Conservation (phyloP, 2,888 invertebrate genomes). For the Lycocerus yunnanus region DNA sequence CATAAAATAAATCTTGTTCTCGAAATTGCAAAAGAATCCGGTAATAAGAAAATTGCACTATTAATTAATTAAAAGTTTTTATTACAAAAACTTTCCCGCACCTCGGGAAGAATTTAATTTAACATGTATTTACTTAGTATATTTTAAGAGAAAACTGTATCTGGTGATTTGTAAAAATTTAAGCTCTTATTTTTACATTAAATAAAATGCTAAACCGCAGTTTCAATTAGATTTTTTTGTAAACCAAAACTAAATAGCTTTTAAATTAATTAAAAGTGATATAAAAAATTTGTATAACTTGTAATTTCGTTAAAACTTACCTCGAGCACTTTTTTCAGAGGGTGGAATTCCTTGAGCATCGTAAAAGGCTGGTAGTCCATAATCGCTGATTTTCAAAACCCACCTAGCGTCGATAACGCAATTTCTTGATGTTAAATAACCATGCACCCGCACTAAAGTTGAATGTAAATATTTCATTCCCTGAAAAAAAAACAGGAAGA, state of each 20-base stretch:
- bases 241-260: background rate
- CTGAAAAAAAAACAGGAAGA: conserved; percentile 58
- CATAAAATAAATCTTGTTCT: background rate
- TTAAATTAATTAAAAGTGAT: background rate
- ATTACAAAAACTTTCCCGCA: background rate
- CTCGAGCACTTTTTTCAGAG: conserved; percentile 69
- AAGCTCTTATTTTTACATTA: background rate
- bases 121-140: background rate
- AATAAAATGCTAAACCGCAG: background rate
- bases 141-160: background rate
- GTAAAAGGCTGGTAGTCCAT: conserved; percentile 78
- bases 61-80: background rate
- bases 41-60: background rate
- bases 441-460: conserved; percentile 82
- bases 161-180: background rate
- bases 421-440: conserved; percentile 84
- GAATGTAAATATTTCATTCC: conserved; percentile 91
- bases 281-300: background rate
- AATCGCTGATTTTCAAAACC: conserved; percentile 94
- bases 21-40: background rate
- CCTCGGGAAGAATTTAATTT: background rate
- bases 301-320: conserved; percentile 54
- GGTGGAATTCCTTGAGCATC: conserved; percentile 73
- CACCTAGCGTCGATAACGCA: conserved; percentile 95
- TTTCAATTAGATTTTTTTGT: background rate